Conservation (phyloP, 2,888 invertebrate genomes). For the Drosophila robusta region DNA sequence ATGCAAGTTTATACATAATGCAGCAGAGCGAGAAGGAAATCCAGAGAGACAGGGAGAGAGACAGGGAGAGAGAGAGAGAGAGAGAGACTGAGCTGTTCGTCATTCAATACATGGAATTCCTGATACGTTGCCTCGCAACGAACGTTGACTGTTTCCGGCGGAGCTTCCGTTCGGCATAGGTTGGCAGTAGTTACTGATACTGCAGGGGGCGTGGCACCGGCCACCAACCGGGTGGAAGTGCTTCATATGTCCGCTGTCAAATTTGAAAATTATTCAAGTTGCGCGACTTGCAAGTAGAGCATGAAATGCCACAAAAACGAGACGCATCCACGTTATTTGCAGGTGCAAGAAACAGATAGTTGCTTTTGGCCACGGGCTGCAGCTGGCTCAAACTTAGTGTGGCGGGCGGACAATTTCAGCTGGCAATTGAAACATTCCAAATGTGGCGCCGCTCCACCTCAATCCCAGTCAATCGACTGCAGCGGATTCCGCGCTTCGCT, state of each 20-base stretch:
- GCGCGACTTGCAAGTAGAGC: conserved; percentile 61
- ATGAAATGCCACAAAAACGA: conserved; percentile 57
- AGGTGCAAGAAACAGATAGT: conserved; percentile 49
- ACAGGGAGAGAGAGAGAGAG: conserved; percentile 4
- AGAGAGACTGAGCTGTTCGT: conserved; percentile 35
- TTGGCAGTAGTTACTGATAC: conserved; percentile 43
- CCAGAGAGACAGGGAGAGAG: background rate
- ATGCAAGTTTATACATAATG: conserved; percentile 63
- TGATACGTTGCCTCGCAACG: conserved; percentile 48
- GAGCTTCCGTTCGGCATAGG: conserved; percentile 65
- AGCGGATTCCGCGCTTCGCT: conserved; percentile 28
- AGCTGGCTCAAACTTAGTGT: conserved; percentile 60
- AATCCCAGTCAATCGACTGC: conserved; percentile 54
- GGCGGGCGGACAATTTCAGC: conserved; percentile 41
- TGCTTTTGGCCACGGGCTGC: conserved; percentile 28
- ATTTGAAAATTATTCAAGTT: conserved; percentile 77
- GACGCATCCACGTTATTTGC: conserved; percentile 38
- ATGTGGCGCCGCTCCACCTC: conserved; percentile 58
- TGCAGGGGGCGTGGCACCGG: conserved; percentile 32
- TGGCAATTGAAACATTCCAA: conserved; percentile 45
- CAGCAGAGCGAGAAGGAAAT: conserved; percentile 16
- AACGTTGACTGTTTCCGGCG: conserved; percentile 69
- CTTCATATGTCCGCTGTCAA: conserved; percentile 75
- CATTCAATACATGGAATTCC: conserved; percentile 58
- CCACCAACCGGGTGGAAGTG: conserved; percentile 33